phyloP scores from a whole-genome alignment of 2,888 invertebrate species.

The Phortica okadai region DNA sequence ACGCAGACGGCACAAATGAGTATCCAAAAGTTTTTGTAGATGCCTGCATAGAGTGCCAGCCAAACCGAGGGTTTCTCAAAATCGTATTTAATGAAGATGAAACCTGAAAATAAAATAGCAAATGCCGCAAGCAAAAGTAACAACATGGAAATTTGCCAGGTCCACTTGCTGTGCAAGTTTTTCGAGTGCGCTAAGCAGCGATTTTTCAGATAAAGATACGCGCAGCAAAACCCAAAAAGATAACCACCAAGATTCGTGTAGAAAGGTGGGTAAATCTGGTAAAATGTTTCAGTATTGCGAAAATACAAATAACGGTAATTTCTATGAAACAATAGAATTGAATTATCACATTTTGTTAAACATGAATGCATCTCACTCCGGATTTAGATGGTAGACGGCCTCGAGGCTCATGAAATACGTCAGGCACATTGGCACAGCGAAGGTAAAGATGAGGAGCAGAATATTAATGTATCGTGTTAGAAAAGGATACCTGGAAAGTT shows the following conservation, averaged over 20 bases:
- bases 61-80: conserved; percentile 70
- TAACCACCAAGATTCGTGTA: conserved; percentile 73
- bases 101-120: conserved; percentile 60
- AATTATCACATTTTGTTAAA: background rate
- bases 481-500: conserved; percentile 54
- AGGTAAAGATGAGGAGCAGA: conserved; percentile 39
- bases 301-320: conserved; percentile 72
- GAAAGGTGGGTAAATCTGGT: conserved; percentile 66
- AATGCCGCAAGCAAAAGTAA: conserved; percentile 50
- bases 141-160: conserved; percentile 57
- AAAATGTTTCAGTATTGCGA: conserved; percentile 62
- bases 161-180: conserved; percentile 46
- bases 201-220: conserved; percentile 57
- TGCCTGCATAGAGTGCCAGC: conserved; percentile 75
- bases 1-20: conserved; percentile 67
- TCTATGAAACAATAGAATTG: conserved; percentile 43
- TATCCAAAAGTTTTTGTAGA: conserved; percentile 75
- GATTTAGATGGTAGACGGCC: conserved; percentile 63
- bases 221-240: conserved; percentile 66
- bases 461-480: conserved; percentile 48
- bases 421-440: conserved; percentile 55
- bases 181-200: conserved; percentile 28
- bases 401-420: conserved; percentile 65
- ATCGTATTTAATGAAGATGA: conserved; percentile 68
- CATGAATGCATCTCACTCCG: conserved; percentile 63